phyloP scores from a whole-genome alignment of 2,888 invertebrate species.

The Achlya flavicornis region DNA sequence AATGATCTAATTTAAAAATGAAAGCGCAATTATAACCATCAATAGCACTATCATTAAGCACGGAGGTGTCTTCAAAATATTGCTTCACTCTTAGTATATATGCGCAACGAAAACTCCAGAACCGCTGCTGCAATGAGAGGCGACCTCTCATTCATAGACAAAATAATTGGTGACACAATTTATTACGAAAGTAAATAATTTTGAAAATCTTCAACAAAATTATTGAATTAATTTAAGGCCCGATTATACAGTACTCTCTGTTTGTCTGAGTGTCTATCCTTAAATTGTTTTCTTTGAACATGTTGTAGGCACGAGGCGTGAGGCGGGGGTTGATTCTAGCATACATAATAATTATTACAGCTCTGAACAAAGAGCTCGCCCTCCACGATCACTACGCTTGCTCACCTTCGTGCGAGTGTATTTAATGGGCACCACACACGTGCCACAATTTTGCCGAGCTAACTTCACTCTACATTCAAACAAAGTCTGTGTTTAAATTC shows the following conservation, averaged over 20 bases:
- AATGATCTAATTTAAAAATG: too few species aligned
- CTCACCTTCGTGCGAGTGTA: not conserved
- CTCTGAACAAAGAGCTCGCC: conserved; percentile 3
- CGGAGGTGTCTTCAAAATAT: too few species aligned
- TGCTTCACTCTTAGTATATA: not conserved
- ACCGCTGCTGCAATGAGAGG: too few species aligned
- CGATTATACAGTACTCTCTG: not conserved
- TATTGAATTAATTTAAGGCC: not conserved
- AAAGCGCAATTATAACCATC: too few species aligned
- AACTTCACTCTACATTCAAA: not conserved
- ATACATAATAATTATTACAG: not conserved
- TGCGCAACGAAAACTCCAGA: not conserved
- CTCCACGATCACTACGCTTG: conserved; percentile 1
- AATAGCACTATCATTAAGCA: too few species aligned
- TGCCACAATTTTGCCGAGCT: not conserved
- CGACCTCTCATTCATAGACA: too few species aligned
- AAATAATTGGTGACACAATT: too few species aligned
- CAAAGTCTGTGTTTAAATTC: not conserved
- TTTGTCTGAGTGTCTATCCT: not conserved
- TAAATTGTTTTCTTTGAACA: conserved; percentile 5
- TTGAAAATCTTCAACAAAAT: not conserved
- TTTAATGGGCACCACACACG: conserved; percentile 1
- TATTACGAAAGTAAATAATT: not conserved
- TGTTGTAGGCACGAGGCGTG: not conserved
- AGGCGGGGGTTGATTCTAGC: not conserved